Conservation (phyloP, 1,140 invertebrate species). For the Euschistus heros region DNA sequence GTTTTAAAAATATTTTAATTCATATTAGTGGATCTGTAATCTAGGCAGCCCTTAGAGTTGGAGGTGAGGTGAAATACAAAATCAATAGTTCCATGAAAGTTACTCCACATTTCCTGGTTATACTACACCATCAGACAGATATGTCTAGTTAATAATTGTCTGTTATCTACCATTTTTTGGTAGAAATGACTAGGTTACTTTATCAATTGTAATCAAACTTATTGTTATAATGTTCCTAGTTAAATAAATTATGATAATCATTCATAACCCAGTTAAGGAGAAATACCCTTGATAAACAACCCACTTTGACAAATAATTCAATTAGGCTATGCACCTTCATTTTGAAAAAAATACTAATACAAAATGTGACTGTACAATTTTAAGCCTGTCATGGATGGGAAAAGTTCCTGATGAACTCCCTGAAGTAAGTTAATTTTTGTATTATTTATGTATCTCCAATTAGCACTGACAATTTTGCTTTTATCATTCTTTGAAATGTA, state of each 20-base stretch:
- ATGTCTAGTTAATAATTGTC: neutral
- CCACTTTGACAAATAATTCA: neutral
- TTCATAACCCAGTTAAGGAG: neutral
- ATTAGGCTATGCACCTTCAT: constrained; percentile 65
- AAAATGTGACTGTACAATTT: constrained; percentile 87
- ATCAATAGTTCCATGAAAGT: constrained; percentile 1
- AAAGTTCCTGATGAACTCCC: constrained; percentile 90
- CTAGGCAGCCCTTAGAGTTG: neutral
- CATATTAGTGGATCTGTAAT: neutral
- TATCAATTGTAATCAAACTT: neutral
- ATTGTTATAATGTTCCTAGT: neutral
- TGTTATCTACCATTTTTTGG: neutral
- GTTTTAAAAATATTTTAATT: neutral
- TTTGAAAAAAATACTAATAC: constrained; percentile 88
- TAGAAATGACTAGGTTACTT: constrained; percentile 1
- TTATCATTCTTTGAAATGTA: neutral
- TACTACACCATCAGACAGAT: neutral
- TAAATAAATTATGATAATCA: neutral
- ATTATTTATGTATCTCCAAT: too few relatives aligned
- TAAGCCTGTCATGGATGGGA: constrained; percentile 95
- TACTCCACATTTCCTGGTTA: too few relatives aligned
- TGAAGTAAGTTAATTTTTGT: constrained; percentile 52
- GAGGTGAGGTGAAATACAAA: constrained; percentile 3
- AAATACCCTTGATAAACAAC: neutral
- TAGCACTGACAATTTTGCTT: constrained; percentile 1